phyloP scores from a whole-genome alignment of 2,113 vertebrate species.

The Scopus umbretta region DNA sequence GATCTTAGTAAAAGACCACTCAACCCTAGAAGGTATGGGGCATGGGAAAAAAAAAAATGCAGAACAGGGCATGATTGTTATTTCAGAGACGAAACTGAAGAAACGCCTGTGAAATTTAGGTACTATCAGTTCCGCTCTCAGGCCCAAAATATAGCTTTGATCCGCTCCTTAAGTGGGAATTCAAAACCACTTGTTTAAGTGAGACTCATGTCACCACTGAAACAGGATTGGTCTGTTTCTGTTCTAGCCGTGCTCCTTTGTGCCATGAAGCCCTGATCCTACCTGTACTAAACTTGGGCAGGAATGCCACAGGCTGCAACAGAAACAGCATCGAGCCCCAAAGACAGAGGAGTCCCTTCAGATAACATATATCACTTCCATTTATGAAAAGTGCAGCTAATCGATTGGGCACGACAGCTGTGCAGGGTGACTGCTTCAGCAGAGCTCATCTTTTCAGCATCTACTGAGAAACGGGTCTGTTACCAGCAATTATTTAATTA shows the following conservation, averaged over 20 bases:
- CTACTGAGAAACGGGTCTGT: not conserved
- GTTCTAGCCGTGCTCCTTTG: not conserved
- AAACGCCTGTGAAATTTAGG: not conserved
- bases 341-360: not conserved
- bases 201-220: not conserved
- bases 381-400: not conserved
- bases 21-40: not conserved
- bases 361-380: not conserved
- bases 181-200: not conserved
- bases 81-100: not conserved
- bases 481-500: not conserved
- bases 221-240: not conserved
- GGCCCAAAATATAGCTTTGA: not conserved
- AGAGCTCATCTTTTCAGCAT: not conserved
- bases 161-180: not conserved
- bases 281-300: not conserved
- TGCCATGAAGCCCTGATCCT: not conserved
- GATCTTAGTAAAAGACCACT: not conserved
- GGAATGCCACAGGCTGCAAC: not conserved
- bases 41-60: not conserved
- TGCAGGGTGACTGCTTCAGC: not conserved
- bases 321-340: not conserved
- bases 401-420: too few relatives aligned
- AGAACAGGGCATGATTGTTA: fast-evolving
- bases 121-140: not conserved